These are phyloP conservation scores for Zhengitettix transpicula DNA, from an alignment of 2,888 invertebrate species.

Conservation along the genomic window DNA sequence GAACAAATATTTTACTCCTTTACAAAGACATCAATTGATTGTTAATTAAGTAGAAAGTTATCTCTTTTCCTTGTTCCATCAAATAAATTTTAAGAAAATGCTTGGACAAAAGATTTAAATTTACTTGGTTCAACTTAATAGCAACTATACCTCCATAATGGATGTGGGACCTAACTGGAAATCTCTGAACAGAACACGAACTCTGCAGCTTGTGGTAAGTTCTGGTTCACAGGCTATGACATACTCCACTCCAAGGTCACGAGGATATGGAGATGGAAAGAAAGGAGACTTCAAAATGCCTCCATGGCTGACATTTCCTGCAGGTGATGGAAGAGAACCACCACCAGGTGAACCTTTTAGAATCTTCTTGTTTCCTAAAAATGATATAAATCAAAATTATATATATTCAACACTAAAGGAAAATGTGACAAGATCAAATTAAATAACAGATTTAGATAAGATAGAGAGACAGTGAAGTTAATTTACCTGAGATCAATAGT, in stretches of 20 bases:
- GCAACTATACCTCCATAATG: constrained; percentile 40
- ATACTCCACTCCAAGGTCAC: constrained; percentile 47
- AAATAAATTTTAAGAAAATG: too few species aligned
- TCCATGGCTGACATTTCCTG: constrained; percentile 25
- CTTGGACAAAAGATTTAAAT: too few species aligned
- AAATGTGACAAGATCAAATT: too few species aligned
- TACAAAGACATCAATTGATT: too few species aligned
- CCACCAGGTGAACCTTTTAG: constrained; percentile 29
- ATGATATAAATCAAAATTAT: background rate
- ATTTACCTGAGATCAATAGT: background rate
- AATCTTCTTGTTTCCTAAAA: constrained; percentile 37
- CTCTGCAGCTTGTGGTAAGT: constrained; percentile 33
- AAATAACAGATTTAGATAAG: too few species aligned
- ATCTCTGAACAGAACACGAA: constrained; percentile 47
- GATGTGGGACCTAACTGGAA: constrained; percentile 47
- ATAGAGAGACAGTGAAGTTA: background rate
- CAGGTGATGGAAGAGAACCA: constrained; percentile 12
- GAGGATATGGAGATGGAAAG: constrained; percentile 47
- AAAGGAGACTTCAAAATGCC: constrained; percentile 46
- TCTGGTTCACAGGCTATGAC: constrained; percentile 37
- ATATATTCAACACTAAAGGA: too few species aligned
- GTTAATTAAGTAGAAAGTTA: too few species aligned
- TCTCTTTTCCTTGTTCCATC: too few species aligned
- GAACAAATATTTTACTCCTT: background rate
- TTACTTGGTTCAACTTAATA: background rate